A percentile compares a stretch with the other conserved stretches of the same genome.
phyloP scores from a whole-genome alignment of 1,140 invertebrate species.

The Aphelenchoides avenae region DNA sequence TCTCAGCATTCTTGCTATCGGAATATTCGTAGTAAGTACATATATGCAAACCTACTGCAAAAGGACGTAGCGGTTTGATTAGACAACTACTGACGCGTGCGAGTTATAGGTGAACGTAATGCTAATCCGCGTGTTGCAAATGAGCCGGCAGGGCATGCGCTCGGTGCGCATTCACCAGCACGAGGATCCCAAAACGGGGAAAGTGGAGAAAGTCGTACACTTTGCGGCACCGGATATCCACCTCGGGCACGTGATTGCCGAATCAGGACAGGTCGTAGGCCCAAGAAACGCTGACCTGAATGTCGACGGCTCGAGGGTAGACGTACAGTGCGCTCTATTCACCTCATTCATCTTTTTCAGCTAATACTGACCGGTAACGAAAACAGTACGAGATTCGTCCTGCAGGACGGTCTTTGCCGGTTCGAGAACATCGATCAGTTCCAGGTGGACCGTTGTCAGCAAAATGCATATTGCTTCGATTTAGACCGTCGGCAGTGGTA shows the following conservation, averaged over 20 bases:
- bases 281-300: constrained; percentile 25
- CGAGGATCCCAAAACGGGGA: constrained; percentile 31
- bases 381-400: constrained; percentile 31
- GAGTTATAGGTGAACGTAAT: constrained; percentile 34
- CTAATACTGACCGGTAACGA: constrained; percentile 28
- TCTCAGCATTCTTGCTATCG: constrained; percentile 27
- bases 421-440: constrained; percentile 38
- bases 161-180: constrained; percentile 36
- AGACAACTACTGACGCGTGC: background rate
- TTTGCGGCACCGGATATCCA: constrained; percentile 43
- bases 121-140: constrained; percentile 39
- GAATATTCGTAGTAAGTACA: constrained; percentile 34
- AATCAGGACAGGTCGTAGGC: constrained; percentile 48
- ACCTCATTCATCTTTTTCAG: constrained; percentile 33
- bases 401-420: constrained; percentile 44
- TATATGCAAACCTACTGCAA: background rate
- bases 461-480: constrained; percentile 2
- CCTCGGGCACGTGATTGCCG: constrained; percentile 44
- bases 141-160: constrained; percentile 37
- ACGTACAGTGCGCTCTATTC: no score
- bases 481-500: constrained; percentile 23
- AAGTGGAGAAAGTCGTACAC: constrained; percentile 40
- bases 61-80: background rate
- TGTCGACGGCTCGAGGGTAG: constrained; percentile 27
- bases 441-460: constrained; percentile 21